Percentiles rank a stretch among this genome's conserved stretches.
These are phyloP conservation scores for Netelia virgata DNA, from an alignment of 2,888 invertebrate species.

Conservation along the genomic window DNA sequence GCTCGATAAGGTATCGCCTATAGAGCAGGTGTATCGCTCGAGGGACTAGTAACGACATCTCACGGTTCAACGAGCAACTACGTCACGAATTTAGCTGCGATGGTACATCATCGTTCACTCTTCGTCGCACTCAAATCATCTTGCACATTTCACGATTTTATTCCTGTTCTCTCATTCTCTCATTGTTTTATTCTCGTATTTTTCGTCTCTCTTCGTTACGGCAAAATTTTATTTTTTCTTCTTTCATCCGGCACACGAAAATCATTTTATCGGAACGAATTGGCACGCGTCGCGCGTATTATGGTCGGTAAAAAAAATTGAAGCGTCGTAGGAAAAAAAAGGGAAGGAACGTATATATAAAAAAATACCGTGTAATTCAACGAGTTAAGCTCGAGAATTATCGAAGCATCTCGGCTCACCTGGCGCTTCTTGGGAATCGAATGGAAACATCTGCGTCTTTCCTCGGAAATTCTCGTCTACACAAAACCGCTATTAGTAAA, in stretches of 20 bases:
- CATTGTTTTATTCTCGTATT: no score
- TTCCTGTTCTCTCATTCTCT: no score
- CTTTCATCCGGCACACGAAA: no score
- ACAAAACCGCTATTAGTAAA: constrained; percentile 45
- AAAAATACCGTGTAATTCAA: constrained; percentile 42
- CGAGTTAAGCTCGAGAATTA: constrained; percentile 74
- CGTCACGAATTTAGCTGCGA: constrained; percentile 17
- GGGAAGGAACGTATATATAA: constrained; percentile 53
- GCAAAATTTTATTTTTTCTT: neutral
- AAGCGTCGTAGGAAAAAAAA: neutral
- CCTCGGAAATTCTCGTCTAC: constrained; percentile 67
- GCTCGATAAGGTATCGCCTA: constrained; percentile 2
- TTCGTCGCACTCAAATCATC: no score
- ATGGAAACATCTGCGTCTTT: constrained; percentile 72
- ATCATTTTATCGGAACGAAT: neutral
- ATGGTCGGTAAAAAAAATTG: neutral
- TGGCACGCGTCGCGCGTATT: neutral
- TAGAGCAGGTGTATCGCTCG: constrained; percentile 11
- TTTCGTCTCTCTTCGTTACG: neutral
- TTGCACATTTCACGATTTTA: no score
- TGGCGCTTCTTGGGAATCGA: constrained; percentile 74
- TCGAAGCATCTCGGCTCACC: constrained; percentile 83
- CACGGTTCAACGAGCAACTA: constrained; percentile 49
- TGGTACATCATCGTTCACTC: neutral
- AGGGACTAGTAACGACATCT: constrained; percentile 55